Percentiles rank a stretch among this genome's conserved stretches.
Conservation (phyloP, 1,140 invertebrate species). For the Coboldia fuscipes region DNA sequence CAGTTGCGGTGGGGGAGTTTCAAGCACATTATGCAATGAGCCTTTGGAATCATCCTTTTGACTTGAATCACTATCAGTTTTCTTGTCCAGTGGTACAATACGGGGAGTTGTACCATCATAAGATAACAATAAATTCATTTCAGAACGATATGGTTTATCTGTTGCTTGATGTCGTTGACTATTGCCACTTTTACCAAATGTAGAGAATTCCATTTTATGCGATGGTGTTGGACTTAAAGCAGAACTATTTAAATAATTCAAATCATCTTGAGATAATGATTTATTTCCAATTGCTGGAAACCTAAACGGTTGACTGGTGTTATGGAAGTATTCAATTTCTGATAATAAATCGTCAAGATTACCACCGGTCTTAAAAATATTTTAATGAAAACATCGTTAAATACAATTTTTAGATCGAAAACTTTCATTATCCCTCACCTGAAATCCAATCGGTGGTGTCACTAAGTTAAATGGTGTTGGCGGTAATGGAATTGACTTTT, state of each 20-base stretch:
- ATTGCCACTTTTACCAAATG: neutral
- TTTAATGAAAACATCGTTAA: neutral
- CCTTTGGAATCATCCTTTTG: slow-evolving; percentile 1
- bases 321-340: slow-evolving; percentile 20
- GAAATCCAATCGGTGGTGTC: too few relatives aligned
- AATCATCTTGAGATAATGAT: too few relatives aligned
- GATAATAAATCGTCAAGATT: slow-evolving; percentile 24
- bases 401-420: neutral
- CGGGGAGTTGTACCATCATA: slow-evolving; percentile 10
- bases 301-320: too few relatives aligned
- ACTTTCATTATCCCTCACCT: too few relatives aligned
- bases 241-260: too few relatives aligned
- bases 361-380: slow-evolving; percentile 21
- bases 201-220: too few relatives aligned
- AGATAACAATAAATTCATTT: slow-evolving; percentile 18
- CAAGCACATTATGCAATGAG: too few relatives aligned
- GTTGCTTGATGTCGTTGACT: neutral
- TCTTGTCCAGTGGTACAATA: slow-evolving; percentile 5
- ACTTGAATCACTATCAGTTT: slow-evolving; percentile 4
- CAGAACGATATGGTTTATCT: slow-evolving; percentile 18
- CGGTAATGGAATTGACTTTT: too few relatives aligned
- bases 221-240: too few relatives aligned
- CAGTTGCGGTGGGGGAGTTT: slow-evolving; percentile 16
- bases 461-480: too few relatives aligned
- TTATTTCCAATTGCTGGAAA: too few relatives aligned